Evolutionary conservation across 2,888 invertebrate genomes (phyloP).

Genomic region (Sesamia inferens): DNA sequence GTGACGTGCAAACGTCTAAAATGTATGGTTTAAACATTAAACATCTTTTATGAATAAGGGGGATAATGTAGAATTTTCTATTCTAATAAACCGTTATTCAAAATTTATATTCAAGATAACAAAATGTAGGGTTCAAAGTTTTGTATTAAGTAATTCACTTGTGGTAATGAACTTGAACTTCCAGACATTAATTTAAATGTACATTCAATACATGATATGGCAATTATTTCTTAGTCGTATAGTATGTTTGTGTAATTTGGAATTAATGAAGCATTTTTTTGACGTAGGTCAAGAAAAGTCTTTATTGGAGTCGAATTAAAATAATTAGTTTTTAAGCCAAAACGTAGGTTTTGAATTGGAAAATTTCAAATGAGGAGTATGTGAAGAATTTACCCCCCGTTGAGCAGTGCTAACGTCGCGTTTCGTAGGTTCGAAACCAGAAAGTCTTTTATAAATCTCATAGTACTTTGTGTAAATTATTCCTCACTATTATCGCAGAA

Average conservation of each 20-base stretch:
- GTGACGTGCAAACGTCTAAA: too few relatives aligned
- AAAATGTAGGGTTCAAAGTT: background rate
- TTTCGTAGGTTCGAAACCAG: background rate
- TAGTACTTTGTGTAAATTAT: background rate
- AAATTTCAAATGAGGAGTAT: too few relatives aligned
- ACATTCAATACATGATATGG: background rate
- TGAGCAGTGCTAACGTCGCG: background rate
- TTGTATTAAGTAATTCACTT: conserved; percentile 6
- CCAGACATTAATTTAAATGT: conserved; percentile 22
- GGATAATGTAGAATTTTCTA: too few relatives aligned
- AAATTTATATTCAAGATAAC: background rate
- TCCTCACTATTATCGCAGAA: background rate
- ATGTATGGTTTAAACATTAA: too few relatives aligned
- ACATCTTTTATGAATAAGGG: too few relatives aligned
- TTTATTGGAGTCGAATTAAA: too few relatives aligned
- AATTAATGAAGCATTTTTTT: too few relatives aligned
- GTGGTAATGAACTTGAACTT: conserved; percentile 20
- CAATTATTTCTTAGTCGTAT: background rate
- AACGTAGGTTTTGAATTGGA: too few relatives aligned
- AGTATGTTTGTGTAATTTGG: background rate
- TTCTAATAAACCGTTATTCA: background rate
- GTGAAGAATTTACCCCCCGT: too few relatives aligned
- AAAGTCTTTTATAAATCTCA: background rate
- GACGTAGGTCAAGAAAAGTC: too few relatives aligned
- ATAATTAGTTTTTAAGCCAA: too few relatives aligned